Base-by-base conservation (phyloP, 1,140 invertebrate genomes). In the Aphaenogaster rudis region DNA sequence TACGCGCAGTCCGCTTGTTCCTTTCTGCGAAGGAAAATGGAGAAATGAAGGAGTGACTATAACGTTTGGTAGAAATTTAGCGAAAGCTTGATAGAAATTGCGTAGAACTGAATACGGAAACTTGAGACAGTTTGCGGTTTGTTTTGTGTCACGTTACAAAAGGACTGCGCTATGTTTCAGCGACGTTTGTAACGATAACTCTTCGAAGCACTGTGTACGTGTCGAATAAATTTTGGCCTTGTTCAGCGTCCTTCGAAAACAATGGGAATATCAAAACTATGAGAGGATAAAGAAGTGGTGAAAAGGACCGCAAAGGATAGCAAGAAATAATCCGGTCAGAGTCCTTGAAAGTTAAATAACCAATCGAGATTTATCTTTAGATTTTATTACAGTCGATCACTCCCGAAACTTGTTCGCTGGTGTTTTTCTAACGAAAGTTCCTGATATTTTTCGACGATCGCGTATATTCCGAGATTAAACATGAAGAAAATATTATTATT, bases 171-270 rank as follows among this genome's bases (percentile, higher is more conserved):
- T 48, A 28, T n/a, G 13, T 50, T 50, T 36, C 48, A 71, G 39
- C 39, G 21, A 69, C 59, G 33, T 86, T 74, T 39, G n/a, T 45
- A 17, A 50, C 54, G 48, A 66, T 63, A 86, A 76, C 67, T 80
- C 59, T 45, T 6, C 28, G 42, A 28, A 61, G 39, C 15, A 13
- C 21, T 11, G 67, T 72, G 36, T 42, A 85, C 11, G 81, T 17
- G 13, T 52, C n/a, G 48, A 87, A 87, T 87, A 87, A 82, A 88
- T 88, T 87, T 77, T 9, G 17, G 39, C 50, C 17, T n/a, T 57
- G 59, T 48, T n/a, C 17, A 39, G 11, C n/a, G 9, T 54, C 28
- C 50, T 45, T 13, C 61, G 74, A 82, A 87, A 88, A 88, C 63
- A 87, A 81, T 63, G 39, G n/a, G 28, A 54, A 36, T 48, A 48